Conservation (phyloP, 1,140 invertebrate species). For the Drosophila lini region DNA sequence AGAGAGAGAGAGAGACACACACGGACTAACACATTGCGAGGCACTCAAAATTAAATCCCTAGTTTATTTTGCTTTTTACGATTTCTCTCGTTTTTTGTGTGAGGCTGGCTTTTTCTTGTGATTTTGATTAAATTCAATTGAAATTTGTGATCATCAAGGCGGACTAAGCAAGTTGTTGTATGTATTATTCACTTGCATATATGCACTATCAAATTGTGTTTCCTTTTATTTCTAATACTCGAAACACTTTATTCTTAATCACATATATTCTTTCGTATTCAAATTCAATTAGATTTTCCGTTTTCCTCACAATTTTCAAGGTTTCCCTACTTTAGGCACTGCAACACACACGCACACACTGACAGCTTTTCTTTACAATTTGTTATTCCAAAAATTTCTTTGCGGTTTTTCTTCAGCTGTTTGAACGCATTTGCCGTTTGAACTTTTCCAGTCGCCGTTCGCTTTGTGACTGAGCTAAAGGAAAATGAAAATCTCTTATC, state of each 20-base stretch:
- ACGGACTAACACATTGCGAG: constrained; percentile 33
- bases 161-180: constrained; percentile 36
- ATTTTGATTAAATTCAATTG: constrained; percentile 84
- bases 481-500: constrained; percentile 68
- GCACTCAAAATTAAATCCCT: constrained; percentile 74
- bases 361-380: constrained; percentile 7
- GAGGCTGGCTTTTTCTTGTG: constrained; percentile 58
- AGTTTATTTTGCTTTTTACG: constrained; percentile 44
- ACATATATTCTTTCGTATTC: background rate
- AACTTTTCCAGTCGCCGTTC: constrained; percentile 73
- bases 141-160: constrained; percentile 74
- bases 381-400: constrained; percentile 10
- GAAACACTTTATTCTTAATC: constrained; percentile 1
- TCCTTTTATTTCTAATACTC: constrained; percentile 8
- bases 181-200: constrained; percentile 18
- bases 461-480: constrained; percentile 63
- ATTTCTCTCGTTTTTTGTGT: constrained; percentile 44
- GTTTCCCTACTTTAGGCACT: constrained; percentile 31
- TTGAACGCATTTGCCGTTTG: constrained; percentile 13
- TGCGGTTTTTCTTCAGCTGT: constrained; percentile 5
- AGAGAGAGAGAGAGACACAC: background rate
- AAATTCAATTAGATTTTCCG: constrained; percentile 17
- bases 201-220: constrained; percentile 12
- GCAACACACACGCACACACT: background rate
- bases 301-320: constrained; percentile 33